Evolutionary conservation across 1,140 invertebrate genomes (phyloP).

Genomic region (Ceratosolen fusciceps): DNA sequence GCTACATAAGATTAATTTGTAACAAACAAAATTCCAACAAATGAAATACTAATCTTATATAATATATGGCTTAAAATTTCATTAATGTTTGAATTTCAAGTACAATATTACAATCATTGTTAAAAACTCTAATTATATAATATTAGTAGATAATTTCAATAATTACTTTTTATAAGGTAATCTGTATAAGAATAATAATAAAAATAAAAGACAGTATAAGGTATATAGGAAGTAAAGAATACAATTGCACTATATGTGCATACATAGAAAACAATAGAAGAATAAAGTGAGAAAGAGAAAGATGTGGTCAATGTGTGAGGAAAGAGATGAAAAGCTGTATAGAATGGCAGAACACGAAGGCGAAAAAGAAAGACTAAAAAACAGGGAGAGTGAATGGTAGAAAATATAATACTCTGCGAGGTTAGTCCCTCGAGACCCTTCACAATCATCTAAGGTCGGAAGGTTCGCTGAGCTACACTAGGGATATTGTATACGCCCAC

Average conservation of each 20-base stretch:
- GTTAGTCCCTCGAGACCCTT: conserved; percentile 42
- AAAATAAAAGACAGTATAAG: no score
- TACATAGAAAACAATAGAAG: background rate
- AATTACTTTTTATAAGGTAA: no score
- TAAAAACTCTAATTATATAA: no score
- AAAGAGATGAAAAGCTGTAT: background rate
- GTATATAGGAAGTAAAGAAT: no score
- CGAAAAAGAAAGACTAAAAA: background rate
- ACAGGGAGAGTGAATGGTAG: conserved; percentile 30
- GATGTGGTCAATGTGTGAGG: background rate
- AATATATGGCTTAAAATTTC: no score
- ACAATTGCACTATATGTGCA: background rate
- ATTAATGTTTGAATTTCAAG: no score
- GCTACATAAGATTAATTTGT: no score
- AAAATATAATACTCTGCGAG: conserved; percentile 47
- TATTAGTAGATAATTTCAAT: no score
- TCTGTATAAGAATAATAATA: no score
- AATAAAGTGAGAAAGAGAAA: background rate
- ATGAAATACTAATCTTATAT: no score
- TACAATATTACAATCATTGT: no score
- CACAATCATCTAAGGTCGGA: conserved; percentile 46
- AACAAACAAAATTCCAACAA: no score
- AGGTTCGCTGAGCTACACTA: conserved; percentile 27
- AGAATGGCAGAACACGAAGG: conserved; percentile 2
- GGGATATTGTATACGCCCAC: conserved; percentile 17